Evolutionary conservation across 2,888 invertebrate genomes (phyloP).

Genomic region (Eucriotettix oculatus): DNA sequence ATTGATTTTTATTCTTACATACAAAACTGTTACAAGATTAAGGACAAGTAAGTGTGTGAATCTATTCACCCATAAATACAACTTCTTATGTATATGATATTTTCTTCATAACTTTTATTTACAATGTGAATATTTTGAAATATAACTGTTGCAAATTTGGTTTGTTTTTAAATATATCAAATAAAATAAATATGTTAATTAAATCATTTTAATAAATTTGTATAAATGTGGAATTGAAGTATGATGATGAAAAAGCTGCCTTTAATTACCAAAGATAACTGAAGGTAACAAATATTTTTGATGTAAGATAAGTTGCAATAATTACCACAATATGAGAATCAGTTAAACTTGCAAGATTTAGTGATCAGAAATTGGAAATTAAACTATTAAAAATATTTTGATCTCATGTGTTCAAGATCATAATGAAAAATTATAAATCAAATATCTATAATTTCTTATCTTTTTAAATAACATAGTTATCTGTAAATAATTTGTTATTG

Average conservation of each 20-base stretch:
- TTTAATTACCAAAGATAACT: background rate
- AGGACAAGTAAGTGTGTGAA: no score
- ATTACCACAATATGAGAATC: no score
- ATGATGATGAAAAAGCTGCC: background rate
- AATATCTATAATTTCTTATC: no score
- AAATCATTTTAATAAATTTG: background rate
- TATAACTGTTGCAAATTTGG: background rate
- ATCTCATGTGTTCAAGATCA: no score
- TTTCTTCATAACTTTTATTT: background rate
- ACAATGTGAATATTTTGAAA: background rate
- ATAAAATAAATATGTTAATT: background rate
- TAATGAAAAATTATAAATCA: no score
- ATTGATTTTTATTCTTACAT: no score
- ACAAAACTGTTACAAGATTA: no score
- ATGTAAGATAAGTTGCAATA: background rate
- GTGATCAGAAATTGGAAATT: background rate
- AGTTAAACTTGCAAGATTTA: background rate
- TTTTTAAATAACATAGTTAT: no score
- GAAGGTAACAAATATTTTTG: background rate
- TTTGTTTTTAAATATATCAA: background rate
- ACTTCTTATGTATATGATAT: no score
- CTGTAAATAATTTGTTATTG: no score
- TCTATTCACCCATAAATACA: no score
- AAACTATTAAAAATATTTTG: no score
- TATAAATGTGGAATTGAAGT: background rate